Evolutionary conservation across 1,140 invertebrate genomes (phyloP), one percentile per base, ranked within the genome.

Genomic region (Micrasema minimum): DNA sequence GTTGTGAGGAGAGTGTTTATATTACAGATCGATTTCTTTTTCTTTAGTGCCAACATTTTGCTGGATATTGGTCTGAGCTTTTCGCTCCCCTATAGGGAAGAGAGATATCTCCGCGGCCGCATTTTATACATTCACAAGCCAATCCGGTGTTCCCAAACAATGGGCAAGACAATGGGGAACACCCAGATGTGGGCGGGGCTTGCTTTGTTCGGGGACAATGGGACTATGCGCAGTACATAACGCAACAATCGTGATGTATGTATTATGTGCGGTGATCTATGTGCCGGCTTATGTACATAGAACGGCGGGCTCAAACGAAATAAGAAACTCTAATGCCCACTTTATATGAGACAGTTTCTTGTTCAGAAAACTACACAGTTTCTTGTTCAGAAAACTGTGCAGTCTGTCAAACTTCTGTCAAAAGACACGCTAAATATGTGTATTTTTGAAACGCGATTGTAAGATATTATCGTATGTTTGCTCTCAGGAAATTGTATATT

Each of bases 161-260:
- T 74, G 55, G 62, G 48, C 46, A 51, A 57, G 66, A 72, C 64
- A 65, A 75, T 68, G 66, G 66, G 16, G 66, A 37, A 65, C 69
- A 55, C 73, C 73, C 69, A 71, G 61, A 69, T 50, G 51, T 46
- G 68, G 73, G 73, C 73, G 73, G 57, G 66, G 73, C 66, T n/a
- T 72, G 59, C 59, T 68, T 72, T 75, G 73, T 74, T 20, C n/a
- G 45, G 11, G 64, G n/a, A 74, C 67, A 70, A 74, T 66, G 62
- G 71, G 64, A 11, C 45, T 66, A 73, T 69, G 71, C 65, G 71
- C 71, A 67, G 37, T 66, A 41, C 59, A 59, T 61, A 55, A 37
- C 23, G 14, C 51, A 55, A 55, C 51, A 55, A 55, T 55, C 37
- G 57, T n/a, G 11, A 9, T 37, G 3, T 35, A 57, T 57, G 14